Evolutionary conservation across 1,140 invertebrate genomes (phyloP).

Genomic region (Brachionus angularis): DNA sequence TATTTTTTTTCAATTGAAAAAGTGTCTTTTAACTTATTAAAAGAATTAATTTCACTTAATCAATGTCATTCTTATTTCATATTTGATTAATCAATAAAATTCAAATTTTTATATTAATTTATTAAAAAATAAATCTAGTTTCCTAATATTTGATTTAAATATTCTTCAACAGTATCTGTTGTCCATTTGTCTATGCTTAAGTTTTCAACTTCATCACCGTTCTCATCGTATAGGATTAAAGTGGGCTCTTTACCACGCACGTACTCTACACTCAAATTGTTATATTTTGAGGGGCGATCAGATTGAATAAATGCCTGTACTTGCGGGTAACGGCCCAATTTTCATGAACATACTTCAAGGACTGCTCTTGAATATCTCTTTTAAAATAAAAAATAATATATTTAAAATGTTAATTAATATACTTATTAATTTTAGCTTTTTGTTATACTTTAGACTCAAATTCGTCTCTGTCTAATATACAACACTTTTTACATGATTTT

Average conservation of each 20-base stretch:
- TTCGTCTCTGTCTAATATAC: conserved; percentile 62
- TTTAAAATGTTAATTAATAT: neutral
- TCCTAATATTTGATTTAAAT: conserved; percentile 75
- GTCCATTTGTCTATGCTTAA: conserved; percentile 94
- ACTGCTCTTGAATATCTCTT: conserved; percentile 76
- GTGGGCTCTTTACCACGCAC: conserved; percentile 83
- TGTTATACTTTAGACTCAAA: conserved; percentile 45
- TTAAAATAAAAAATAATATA: conserved; percentile 27
- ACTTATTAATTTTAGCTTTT: neutral
- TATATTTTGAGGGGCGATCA: conserved; percentile 75
- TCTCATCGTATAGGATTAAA: conserved; percentile 76
- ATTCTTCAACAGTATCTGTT: conserved; percentile 89
- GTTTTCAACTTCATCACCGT: conserved; percentile 59
- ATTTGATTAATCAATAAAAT: conserved; percentile 35
- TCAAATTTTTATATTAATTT: neutral
- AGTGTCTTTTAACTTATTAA: conserved; percentile 34
- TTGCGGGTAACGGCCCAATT: conserved; percentile 89
- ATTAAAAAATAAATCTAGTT: conserved; percentile 46
- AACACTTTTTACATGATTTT: conserved; percentile 71
- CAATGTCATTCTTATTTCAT: conserved; percentile 18
- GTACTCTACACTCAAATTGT: conserved; percentile 81
- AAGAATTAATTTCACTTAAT: conserved; percentile 29
- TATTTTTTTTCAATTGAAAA: conserved; percentile 20
- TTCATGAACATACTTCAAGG: conserved; percentile 86
- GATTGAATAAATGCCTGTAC: conserved; percentile 79